A percentile compares a stretch with the other conserved stretches of the same genome.
Conservation (phyloP, 1,140 invertebrate species). For the Lepidotrigona ventralis region DNA sequence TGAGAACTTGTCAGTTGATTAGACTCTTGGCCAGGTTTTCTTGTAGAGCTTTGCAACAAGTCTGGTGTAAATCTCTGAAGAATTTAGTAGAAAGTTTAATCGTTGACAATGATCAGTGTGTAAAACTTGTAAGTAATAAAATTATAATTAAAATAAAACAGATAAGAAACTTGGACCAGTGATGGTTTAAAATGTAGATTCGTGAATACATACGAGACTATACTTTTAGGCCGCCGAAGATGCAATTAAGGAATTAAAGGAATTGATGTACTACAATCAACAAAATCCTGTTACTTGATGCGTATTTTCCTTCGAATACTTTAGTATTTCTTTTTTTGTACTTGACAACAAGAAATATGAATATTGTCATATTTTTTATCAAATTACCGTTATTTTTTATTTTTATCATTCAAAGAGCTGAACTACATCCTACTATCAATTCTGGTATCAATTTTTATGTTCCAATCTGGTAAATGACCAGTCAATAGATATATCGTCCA, state of each 20-base stretch:
- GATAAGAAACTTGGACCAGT: neutral
- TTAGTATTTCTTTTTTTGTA: slow-evolving; percentile 13
- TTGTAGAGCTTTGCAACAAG: slow-evolving; percentile 83
- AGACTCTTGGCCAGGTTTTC: slow-evolving; percentile 84
- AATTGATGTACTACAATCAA: slow-evolving; percentile 79
- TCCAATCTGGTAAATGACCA: slow-evolving; percentile 32
- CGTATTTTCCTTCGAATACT: neutral
- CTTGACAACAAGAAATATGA: neutral
- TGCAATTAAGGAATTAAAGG: slow-evolving; percentile 80
- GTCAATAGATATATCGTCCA: slow-evolving; percentile 33
- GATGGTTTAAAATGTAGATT: neutral
- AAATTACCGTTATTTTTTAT: neutral
- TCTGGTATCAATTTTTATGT: neutral
- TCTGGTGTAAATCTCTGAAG: slow-evolving; percentile 82
- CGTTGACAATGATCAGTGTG: slow-evolving; percentile 79
- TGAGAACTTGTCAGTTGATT: slow-evolving; percentile 85
- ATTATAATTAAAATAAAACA: neutral
- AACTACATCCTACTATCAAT: neutral
- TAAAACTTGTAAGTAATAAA: slow-evolving; percentile 78
- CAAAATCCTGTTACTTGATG: slow-evolving; percentile 34
- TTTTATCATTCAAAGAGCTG: neutral
- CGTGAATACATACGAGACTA: slow-evolving; percentile 2
- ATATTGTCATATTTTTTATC: slow-evolving; percentile 4
- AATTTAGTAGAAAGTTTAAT: slow-evolving; percentile 81
- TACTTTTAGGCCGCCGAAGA: slow-evolving; percentile 79